Evolutionary conservation across 2,113 vertebrate genomes (phyloP).

Genomic region (Nycticebus coucang): DNA sequence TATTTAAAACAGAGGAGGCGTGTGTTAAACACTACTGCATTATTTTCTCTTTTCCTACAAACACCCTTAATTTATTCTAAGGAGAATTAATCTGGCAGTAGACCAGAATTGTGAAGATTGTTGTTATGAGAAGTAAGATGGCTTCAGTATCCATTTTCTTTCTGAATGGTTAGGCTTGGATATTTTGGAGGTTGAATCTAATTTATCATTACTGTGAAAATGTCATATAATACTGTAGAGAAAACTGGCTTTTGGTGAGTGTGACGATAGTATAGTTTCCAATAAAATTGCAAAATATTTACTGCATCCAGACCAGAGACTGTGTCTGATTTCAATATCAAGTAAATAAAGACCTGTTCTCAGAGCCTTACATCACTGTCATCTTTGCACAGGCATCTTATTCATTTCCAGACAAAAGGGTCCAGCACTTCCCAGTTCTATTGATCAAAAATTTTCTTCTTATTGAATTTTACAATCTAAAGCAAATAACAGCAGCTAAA

Average conservation of each 20-base stretch:
- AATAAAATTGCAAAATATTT: slow-evolving; percentile 70
- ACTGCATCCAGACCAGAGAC: slow-evolving; percentile 23
- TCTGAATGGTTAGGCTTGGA: slow-evolving; percentile 29
- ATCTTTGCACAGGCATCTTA: neutral
- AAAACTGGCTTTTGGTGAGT: slow-evolving; percentile 51
- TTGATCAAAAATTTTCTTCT: neutral
- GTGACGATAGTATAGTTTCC: slow-evolving; percentile 50
- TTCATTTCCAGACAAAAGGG: slow-evolving; percentile 51
- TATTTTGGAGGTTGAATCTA: slow-evolving; percentile 62
- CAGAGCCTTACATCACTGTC: slow-evolving; percentile 66
- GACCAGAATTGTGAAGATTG: neutral
- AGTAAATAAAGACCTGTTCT: slow-evolving; percentile 64
- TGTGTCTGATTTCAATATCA: slow-evolving; percentile 48
- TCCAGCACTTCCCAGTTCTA: neutral
- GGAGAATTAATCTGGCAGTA: slow-evolving; percentile 62
- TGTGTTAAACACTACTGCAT: neutral
- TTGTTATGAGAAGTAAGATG: slow-evolving; percentile 39
- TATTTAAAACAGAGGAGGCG: neutral
- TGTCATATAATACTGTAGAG: slow-evolving; percentile 50
- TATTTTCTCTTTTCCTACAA: neutral
- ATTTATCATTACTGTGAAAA: slow-evolving; percentile 69
- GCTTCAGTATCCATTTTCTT: slow-evolving; percentile 47
- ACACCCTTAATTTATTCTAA: slow-evolving; percentile 48
- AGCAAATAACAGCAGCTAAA: neutral
- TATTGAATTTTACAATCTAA: neutral